Evolutionary conservation across 2,113 vertebrate genomes (phyloP), one percentile per base, ranked within the genome.

Genomic region (Hiodon alosoides): DNA sequence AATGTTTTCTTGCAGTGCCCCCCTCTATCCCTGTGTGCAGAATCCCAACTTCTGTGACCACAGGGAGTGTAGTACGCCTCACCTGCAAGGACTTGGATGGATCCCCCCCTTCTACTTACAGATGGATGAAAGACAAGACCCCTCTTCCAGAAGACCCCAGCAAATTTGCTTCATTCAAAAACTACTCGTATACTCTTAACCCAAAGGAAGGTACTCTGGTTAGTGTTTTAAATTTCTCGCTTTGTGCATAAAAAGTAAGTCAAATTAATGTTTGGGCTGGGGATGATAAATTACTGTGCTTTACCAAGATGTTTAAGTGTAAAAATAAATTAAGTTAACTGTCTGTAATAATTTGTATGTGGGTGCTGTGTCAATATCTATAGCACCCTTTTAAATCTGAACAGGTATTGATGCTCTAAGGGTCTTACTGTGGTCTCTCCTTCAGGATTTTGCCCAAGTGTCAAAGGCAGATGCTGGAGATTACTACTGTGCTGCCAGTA

Each of bases 401-500:
- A 31, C 31, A 31, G 31, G 31, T 31, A 31, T 31, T 31, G 31
- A 31, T 31, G 31, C 31, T 31, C 31, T 31, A 31, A 31, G 31
- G 31, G 31, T 31, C 31, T 31, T 31, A 31, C 31, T 31, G 31
- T 31, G 31, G 7, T 71, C 51, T 78, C 48, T 81, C 2, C 65
- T 54, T 67, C 64, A 92, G 90, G 86, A 80, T 8, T 91, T 91
- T 81, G 13, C 68, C 2, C 1, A 0, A 1, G 59, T 69, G 2
- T 17, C 17, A 10, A 83, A 83, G 77, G 0, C 0, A 0, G 91
- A 91, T 77, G 46, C 77, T 0, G 91, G 83, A 5, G 7, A 72
- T 0, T 92, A 92, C 75, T 80, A 17, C 85, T 92, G 91, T 66
- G 83, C 88, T 77, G 84, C 88, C 8, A 0, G 0, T 61, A 92